Percentiles rank a stretch among this genome's conserved stretches.
These are phyloP conservation scores for Neoaliturus tenellus DNA, from an alignment of 2,888 invertebrate genomes.

Conservation along the genomic window DNA sequence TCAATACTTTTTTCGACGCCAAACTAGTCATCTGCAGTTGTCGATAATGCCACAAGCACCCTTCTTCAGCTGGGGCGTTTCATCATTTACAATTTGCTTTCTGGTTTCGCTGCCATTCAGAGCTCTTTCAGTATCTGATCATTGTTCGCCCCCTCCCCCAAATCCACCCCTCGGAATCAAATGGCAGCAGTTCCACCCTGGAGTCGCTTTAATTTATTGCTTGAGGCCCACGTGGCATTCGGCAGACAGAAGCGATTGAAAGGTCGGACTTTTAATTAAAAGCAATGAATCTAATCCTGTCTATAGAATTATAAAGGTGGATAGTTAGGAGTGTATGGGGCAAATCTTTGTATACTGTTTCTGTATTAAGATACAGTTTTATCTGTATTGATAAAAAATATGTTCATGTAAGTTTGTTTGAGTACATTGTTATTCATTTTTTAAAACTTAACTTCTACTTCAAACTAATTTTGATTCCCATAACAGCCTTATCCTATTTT, in stretches of 20 bases:
- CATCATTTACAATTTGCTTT: slow-evolving; percentile 39
- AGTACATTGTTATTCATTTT: no score
- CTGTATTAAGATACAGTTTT: no score
- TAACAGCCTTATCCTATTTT: no score
- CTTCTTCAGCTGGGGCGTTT: slow-evolving; percentile 17
- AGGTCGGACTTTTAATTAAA: slow-evolving; percentile 44
- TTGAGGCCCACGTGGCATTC: slow-evolving; percentile 43
- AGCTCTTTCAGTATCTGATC: slow-evolving; percentile 26
- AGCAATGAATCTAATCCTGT: not conserved
- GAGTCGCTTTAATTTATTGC: slow-evolving; percentile 43
- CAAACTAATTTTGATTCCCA: no score
- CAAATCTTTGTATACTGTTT: no score
- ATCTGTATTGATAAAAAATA: no score
- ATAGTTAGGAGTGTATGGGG: no score
- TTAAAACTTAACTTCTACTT: no score
- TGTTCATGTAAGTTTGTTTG: no score
- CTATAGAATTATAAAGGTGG: not conserved
- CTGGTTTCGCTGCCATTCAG: not conserved
- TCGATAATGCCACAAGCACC: not conserved
- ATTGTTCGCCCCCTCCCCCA: slow-evolving; percentile 2
- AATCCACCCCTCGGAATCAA: not conserved
- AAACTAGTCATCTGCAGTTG: no score
- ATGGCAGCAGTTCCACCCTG: slow-evolving; percentile 12
- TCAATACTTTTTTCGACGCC: no score
- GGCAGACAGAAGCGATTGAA: slow-evolving; percentile 10